Base-by-base conservation (phyloP, 2,113 vertebrate genomes). In the Sialia sialis region DNA sequence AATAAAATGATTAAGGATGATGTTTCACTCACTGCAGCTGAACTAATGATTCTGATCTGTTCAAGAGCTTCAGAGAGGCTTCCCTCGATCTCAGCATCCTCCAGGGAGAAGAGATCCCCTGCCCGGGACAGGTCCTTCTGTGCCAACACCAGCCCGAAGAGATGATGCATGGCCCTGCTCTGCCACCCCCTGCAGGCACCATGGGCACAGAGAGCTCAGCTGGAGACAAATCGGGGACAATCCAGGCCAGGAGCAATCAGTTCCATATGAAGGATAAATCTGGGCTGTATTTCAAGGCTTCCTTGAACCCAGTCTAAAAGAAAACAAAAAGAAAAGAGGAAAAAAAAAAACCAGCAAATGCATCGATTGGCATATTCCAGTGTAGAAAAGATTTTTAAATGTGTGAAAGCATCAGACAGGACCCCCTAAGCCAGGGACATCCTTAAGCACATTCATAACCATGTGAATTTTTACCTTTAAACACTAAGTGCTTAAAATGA, bases 41-140 rank as follows among this genome's bases (percentile, higher is more conserved):
- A 99, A 86, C 99, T 99, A 87, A 99, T 99, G 78, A 97, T 89
- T 96, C 98, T 99, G 97, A 99, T 99, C 95, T 99, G 98, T 23
- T 99, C 98, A 90, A 99, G 97, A 84, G 99, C 99, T 98, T 99
- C 98, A 0, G 99, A 99, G 81, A 99, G 96, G 85, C 98, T 98
- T 60, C 97, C 98, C 97, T 99, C 99, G 2, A 99, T 99, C 94
- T 99, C 99, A 21, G 97, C 87, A 90, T 99, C 99, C 54, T 99
- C 98, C 93, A 99, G 97, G 86, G 99, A 99, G 97, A 99, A 99
- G 26, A 99, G 98, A 80, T 99, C 99, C 13, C 99, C 99, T 0
- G 99, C 99, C 48, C 99, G 96, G 22, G 99, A 99, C 76, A 99
- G 98, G 94, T 99, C 99, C 97, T 98, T 99, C 46, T 99, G 99